Conservation (phyloP, 1,140 invertebrate species). For the Sweltsa coloradensis region DNA sequence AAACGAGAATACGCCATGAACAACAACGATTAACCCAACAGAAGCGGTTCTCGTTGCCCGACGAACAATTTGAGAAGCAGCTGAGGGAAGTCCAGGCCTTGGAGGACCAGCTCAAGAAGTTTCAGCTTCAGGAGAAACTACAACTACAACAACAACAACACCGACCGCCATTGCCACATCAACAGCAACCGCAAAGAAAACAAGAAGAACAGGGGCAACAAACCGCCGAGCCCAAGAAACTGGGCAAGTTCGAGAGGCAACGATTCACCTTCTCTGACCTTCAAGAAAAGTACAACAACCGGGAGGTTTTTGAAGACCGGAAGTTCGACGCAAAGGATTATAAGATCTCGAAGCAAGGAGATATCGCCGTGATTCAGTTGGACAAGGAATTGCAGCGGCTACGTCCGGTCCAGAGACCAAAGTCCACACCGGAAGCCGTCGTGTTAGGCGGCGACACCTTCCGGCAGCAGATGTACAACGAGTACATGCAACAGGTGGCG, state of each 20-base stretch:
- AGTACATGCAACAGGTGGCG: constrained; percentile 64
- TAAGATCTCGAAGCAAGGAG: constrained; percentile 16
- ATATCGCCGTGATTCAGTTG: constrained; percentile 14
- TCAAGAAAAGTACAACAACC: background rate
- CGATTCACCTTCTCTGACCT: background rate
- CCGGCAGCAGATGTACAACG: constrained; percentile 65
- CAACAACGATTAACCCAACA: too few relatives aligned
- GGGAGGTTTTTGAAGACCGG: background rate
- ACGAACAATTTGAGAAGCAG: constrained; percentile 51
- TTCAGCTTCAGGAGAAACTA: constrained; percentile 36
- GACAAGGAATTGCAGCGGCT: background rate
- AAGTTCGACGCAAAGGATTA: constrained; percentile 17
- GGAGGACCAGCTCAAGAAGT: too few relatives aligned
- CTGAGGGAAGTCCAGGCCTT: too few relatives aligned
- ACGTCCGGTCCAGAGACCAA: background rate
- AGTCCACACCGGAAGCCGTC: background rate
- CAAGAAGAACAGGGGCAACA: background rate
- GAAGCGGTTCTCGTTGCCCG: constrained; percentile 43
- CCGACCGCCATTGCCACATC: background rate
- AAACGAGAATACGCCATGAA: too few relatives aligned
- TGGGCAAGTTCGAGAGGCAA: background rate
- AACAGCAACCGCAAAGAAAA: constrained; percentile 6
- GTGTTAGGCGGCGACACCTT: constrained; percentile 46
- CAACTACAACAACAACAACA: constrained; percentile 9
- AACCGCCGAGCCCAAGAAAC: background rate